phyloP scores from a whole-genome alignment of 1,140 invertebrate species.

The Drosophila asahinai region DNA sequence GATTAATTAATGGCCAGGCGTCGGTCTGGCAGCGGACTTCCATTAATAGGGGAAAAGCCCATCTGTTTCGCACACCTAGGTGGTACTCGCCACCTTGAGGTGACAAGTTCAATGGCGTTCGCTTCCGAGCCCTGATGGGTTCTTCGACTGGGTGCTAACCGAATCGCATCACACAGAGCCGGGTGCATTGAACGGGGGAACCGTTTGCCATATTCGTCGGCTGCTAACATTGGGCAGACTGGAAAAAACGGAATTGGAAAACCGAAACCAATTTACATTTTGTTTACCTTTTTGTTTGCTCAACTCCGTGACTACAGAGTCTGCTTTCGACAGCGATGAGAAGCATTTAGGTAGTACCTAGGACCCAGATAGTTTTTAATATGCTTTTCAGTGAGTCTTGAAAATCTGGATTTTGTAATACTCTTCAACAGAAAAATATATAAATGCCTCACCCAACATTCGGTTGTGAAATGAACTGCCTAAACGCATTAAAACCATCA shows the following conservation, averaged over 20 bases:
- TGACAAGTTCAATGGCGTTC: conserved; percentile 68
- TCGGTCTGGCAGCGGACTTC: conserved; percentile 3
- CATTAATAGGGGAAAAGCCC: conserved; percentile 7
- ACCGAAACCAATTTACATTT: conserved; percentile 70
- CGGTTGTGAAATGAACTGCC: too few relatives aligned
- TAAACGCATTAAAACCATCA: too few relatives aligned
- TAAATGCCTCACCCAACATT: too few relatives aligned
- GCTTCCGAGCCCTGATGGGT: conserved; percentile 50
- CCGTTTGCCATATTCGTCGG: conserved; percentile 36
- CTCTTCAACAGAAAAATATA: too few relatives aligned
- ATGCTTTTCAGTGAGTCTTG: background rate
- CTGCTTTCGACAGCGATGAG: conserved; percentile 10
- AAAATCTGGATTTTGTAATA: too few relatives aligned
- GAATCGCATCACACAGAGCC: conserved; percentile 1
- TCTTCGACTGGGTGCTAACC: conserved; percentile 50
- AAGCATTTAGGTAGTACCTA: background rate
- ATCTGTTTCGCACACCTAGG: conserved; percentile 12
- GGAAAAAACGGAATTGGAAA: conserved; percentile 36
- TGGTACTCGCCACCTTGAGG: conserved; percentile 22
- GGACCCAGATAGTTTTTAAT: background rate
- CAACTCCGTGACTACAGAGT: conserved; percentile 12
- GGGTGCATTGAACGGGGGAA: conserved; percentile 61
- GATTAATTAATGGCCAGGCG: conserved; percentile 46
- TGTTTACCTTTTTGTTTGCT: conserved; percentile 58
- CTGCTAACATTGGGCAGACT: conserved; percentile 53